These are phyloP conservation scores for Halichoeres trimaculatus DNA, from an alignment of 2,113 vertebrate species.

Conservation along the genomic window DNA sequence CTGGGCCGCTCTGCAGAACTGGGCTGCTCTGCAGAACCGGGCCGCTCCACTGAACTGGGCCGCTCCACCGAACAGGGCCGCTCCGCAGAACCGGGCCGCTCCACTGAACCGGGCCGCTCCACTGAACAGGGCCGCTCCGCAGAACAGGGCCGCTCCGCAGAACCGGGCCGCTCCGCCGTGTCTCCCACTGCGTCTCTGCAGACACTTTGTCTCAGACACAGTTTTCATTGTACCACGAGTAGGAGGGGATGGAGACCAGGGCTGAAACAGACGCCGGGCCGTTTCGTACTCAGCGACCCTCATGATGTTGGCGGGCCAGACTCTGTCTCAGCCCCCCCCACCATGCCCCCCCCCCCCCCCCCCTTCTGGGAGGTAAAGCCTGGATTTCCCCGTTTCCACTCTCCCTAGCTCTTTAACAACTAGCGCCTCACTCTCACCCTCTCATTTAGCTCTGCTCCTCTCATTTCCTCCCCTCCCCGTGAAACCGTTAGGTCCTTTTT, in stretches of 20 bases:
- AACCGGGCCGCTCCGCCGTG: slow-evolving; percentile 64
- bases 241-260: slow-evolving; percentile 75
- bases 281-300: slow-evolving; percentile 72
- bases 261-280: slow-evolving; percentile 50
- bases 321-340: slow-evolving; percentile 29
- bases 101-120: too few relatives aligned
- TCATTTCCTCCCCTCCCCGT: slow-evolving; percentile 74
- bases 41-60: too few relatives aligned
- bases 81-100: too few relatives aligned
- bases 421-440: slow-evolving; percentile 70
- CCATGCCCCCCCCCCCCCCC: slow-evolving; percentile 6
- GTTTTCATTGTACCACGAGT: slow-evolving; percentile 80
- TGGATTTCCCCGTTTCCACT: slow-evolving; percentile 82
- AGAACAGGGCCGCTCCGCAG: too few relatives aligned
- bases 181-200: slow-evolving; percentile 77
- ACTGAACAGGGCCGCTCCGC: too few relatives aligned
- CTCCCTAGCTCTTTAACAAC: slow-evolving; percentile 72
- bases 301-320: slow-evolving; percentile 18
- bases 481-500: slow-evolving; percentile 69
- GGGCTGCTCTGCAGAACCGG: too few relatives aligned
- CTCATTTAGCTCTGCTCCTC: slow-evolving; percentile 75
- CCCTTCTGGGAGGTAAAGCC: slow-evolving; percentile 78
- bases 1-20: too few relatives aligned
- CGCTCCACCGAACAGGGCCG: too few relatives aligned
- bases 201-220: slow-evolving; percentile 80